These are phyloP conservation scores for Tragelaphus buxtoni DNA, from an alignment of 2,113 vertebrate genomes.

Conservation along the genomic window DNA sequence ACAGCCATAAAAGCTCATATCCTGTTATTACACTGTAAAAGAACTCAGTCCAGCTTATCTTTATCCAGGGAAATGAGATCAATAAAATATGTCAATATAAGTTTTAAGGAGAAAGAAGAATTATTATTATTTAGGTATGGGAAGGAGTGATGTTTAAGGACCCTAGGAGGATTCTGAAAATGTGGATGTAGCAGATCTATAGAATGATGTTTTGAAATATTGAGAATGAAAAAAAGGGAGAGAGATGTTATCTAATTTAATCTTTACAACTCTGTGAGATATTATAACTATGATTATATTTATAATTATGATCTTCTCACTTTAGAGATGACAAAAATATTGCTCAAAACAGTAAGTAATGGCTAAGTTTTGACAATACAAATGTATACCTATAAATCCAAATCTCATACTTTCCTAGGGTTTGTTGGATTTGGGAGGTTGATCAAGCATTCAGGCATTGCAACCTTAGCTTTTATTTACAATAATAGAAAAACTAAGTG, in stretches of 20 bases:
- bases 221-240: neutral
- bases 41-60: neutral
- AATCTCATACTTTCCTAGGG: neutral
- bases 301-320: neutral
- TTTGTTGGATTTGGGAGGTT: neutral
- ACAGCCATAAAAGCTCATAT: neutral
- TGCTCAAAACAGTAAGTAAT: neutral
- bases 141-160: neutral
- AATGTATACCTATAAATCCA: neutral
- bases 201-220: neutral
- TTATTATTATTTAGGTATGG: neutral
- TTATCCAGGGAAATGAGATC: neutral
- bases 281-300: neutral
- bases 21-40: neutral
- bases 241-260: neutral
- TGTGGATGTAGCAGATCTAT: neutral
- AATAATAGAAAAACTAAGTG: neutral
- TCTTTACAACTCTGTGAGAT: neutral
- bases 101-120: neutral
- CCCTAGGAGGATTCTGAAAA: neutral
- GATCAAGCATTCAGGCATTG: neutral
- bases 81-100: neutral
- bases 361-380: neutral
- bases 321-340: neutral
- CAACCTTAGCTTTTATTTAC: neutral